Evolutionary conservation across 92 coral and sea anemone genomes (phyloP).

Genomic region (Pocillopora meandrina): DNA sequence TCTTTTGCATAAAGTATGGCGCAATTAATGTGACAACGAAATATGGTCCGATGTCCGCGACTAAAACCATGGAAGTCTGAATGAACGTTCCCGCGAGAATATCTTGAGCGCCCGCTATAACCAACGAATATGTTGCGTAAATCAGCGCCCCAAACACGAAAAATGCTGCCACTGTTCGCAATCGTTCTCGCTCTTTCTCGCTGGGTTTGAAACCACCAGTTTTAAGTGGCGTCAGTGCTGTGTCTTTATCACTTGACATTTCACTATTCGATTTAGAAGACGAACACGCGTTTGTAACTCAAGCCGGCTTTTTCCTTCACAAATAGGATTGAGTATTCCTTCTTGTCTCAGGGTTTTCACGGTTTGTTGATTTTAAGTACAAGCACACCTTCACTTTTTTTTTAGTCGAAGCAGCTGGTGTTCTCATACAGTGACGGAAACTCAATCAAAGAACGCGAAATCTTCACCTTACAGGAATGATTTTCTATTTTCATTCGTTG

Average conservation of each 20-base stretch:
- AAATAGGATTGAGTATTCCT: too few species aligned
- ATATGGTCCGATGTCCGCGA: constrained; percentile 82
- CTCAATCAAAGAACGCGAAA: not conserved
- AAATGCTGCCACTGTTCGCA: constrained; percentile 71
- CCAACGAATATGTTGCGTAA: constrained; percentile 52
- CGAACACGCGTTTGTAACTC: constrained; percentile 4
- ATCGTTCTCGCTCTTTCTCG: constrained; percentile 53
- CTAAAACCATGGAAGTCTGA: constrained; percentile 83
- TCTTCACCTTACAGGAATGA: not conserved
- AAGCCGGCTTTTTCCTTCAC: not conserved
- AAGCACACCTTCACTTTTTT: not conserved
- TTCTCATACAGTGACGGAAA: constrained; percentile 1
- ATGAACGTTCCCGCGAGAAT: constrained; percentile 83
- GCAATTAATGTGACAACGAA: constrained; percentile 73
- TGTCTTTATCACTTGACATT: constrained; percentile 18
- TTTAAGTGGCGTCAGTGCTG: constrained; percentile 19
- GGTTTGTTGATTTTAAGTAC: not conserved
- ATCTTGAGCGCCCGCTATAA: constrained; percentile 87
- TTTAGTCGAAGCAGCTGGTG: constrained; percentile 9
- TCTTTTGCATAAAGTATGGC: constrained; percentile 76
- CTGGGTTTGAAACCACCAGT: constrained; percentile 4
- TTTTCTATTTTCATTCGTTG: not conserved
- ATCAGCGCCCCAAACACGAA: constrained; percentile 61
- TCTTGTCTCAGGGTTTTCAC: not conserved
- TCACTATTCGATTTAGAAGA: not conserved